Base-by-base conservation (phyloP, 2,113 vertebrate genomes). In the Brachirus orientalis region DNA sequence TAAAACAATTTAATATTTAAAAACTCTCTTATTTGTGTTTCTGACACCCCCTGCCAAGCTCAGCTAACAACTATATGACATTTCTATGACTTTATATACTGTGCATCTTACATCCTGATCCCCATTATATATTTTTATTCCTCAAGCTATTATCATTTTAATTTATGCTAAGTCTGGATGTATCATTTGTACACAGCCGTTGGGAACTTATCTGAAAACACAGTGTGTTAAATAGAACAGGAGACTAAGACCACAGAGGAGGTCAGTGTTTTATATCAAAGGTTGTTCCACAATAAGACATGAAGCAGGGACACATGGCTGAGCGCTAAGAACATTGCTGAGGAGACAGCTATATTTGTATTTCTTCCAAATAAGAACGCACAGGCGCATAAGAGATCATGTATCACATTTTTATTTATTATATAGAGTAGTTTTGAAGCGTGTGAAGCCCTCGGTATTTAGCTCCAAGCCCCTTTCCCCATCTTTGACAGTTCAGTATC, bases 301-400 rank as follows among this genome's bases (percentile, higher is more conserved):
- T 37, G 53, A 83, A 51, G 53, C 71, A 12, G 41, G 40, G 82
- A 71, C 79, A 83, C 84, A 82, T 83, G 69, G 55, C 60, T 59
- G 69, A 80, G 68, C 81, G 67, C 60, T 59, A 36, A 80, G 77
- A 72, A 44, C 87, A 84, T 84, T 76, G 75, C 78, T 77, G 83
- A 88, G 88, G 83, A 89, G 87, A 79, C 75, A 33, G 67, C 88
- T 90, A 92, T 91, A 86, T 90, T 90, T 92, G 88, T 85, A 82
- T 82, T 88, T 87, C 79, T 82, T 84, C 86, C 77, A 77, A 88
- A 90, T 91, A 91, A 79, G 84, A 52, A 57, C 70, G 76, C 11
- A 44, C 38, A 8, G 47, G 44, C 75, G 66, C 70, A 65, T 51
- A 69, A 70, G 69, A 70, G 80, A 78, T 88, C 75, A 18, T 80